Evolutionary conservation across 2,113 vertebrate species (phyloP), one percentile per base, ranked within the genome.

Genomic region (Toxotes chatareus): DNA sequence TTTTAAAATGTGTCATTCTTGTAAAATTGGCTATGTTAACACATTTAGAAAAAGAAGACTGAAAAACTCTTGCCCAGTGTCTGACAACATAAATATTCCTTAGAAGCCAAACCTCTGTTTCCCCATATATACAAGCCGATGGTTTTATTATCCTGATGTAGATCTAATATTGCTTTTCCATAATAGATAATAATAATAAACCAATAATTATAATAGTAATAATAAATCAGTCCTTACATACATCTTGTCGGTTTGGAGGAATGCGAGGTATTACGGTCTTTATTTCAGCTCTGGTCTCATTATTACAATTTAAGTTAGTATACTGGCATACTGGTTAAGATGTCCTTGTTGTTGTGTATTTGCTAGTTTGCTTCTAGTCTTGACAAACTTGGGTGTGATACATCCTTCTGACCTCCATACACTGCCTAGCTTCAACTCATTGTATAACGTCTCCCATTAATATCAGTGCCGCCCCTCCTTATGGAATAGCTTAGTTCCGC

Each of bases 401-500:
- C 68, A 70, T 91, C 67, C 80, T 67, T 65, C 40, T 77, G 78
- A 75, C 86, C 84, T 89, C 71, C 77, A 65, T 75, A 69, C 47
- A 34, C 67, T 73, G 77, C 80, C 61, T 61, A 10, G 70, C 85
- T 31, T 49, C 27, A 80, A 40, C 49, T 67, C 67, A 74, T 79
- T 86, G 83, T 89, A 31, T 84, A 72, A 64, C 79, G 65, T 88
- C 76, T 83, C 67, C 79, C 74, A 77, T 85, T 86, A 85, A 89
- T 83, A 76, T 76, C 67, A 82, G 1, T 56, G 40, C 49, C 42
- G 46, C 44, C 46, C 61, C 85, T 90, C 83, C 82, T 86, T 91
- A 84, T 76, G 81, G 91, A 92, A 73, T 89, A 76, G 59, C 53
- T 88, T 86, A 86, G 85, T 75, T 92, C 83, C 85, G 73, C 83